These are phyloP conservation scores for Drosophila nasuta DNA, from an alignment of 1,140 invertebrate species.

Conservation along the genomic window DNA sequence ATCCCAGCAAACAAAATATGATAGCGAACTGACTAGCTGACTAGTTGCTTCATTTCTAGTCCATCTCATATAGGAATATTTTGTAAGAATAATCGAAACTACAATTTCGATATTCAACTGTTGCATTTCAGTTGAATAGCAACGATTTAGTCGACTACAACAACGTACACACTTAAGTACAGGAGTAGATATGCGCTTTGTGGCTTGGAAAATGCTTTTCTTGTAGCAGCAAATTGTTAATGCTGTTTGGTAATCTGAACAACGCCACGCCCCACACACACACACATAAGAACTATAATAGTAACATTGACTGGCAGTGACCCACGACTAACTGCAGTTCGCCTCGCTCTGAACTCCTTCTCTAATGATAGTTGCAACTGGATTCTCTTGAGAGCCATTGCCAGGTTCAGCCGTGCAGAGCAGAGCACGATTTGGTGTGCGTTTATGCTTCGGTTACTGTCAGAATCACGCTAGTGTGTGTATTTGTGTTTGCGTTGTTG, in stretches of 20 bases:
- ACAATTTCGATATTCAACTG: no score
- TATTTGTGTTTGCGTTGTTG: slow-evolving; percentile 1
- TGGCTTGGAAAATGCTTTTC: not conserved
- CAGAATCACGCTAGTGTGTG: not conserved
- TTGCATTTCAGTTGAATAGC: no score
- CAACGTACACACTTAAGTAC: no score
- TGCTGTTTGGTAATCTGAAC: slow-evolving; percentile 14
- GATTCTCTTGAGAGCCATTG: slow-evolving; percentile 44
- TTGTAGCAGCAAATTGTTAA: slow-evolving; percentile 21
- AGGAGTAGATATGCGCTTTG: not conserved
- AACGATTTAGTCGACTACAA: no score
- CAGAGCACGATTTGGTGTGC: slow-evolving; percentile 36
- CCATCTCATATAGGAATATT: no score
- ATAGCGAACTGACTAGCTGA: no score
- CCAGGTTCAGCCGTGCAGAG: slow-evolving; percentile 34
- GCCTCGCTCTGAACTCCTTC: not conserved
- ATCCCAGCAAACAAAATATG: no score
- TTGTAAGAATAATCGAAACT: no score
- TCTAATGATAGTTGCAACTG: slow-evolving; percentile 42
- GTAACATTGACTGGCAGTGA: slow-evolving; percentile 26
- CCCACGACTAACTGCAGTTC: slow-evolving; percentile 47
- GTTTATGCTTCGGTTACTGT: slow-evolving; percentile 28
- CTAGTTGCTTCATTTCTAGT: no score
- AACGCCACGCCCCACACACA: slow-evolving; percentile 9
- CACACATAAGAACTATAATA: not conserved